Evolutionary conservation across 2,113 vertebrate genomes (phyloP).

Genomic region (Muntiacus reevesi): DNA sequence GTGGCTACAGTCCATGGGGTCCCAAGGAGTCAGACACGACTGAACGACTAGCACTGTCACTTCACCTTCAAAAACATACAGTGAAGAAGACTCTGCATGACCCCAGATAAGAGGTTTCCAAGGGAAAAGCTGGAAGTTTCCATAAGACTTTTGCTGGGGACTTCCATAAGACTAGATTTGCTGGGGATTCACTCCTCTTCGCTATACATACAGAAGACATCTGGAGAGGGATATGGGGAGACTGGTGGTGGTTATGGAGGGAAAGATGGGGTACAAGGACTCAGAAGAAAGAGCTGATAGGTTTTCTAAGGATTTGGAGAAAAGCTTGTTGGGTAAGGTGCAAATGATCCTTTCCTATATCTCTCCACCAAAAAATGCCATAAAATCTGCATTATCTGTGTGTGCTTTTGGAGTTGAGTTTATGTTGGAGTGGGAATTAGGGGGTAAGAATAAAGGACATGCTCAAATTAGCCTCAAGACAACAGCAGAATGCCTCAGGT

Average conservation of each 20-base stretch:
- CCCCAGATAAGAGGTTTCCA: not conserved
- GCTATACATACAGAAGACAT: not conserved
- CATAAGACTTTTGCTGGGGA: not conserved
- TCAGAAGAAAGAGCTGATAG: not conserved
- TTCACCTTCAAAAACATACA: not conserved
- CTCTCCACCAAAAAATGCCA: not conserved
- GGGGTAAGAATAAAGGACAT: not conserved
- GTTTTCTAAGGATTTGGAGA: not conserved
- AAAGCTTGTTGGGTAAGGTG: not conserved
- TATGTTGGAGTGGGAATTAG: not conserved
- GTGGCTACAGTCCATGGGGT: not conserved
- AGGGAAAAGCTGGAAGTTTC: not conserved
- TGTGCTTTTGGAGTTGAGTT: not conserved
- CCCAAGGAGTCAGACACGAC: accelerated
- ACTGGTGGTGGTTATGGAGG: not conserved
- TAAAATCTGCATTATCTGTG: not conserved
- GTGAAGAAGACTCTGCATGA: too few relatives aligned
- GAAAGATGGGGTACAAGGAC: not conserved
- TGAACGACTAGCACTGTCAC: accelerated
- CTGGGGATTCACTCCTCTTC: not conserved
- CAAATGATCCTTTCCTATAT: not conserved
- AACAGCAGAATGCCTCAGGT: not conserved
- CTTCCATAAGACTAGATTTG: not conserved
- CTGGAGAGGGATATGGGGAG: not conserved
- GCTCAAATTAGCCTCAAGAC: not conserved